phyloP scores from a whole-genome alignment of 1,140 invertebrate genomes.

The Liolophura sinensis region DNA sequence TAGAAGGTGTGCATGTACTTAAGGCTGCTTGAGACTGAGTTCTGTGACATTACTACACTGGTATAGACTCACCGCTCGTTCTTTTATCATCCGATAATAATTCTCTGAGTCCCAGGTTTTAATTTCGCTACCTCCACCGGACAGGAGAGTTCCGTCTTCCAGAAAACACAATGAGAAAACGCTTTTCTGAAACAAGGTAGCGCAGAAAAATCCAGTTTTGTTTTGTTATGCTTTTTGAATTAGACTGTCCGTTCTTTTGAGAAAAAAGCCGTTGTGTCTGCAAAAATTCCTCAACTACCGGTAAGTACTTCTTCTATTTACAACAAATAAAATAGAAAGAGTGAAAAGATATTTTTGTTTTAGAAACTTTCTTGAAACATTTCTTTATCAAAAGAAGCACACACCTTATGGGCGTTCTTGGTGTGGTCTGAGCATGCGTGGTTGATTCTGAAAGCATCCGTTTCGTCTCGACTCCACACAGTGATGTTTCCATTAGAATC shows the following conservation, averaged over 20 bases:
- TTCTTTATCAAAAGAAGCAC: too few relatives aligned
- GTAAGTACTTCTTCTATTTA: background rate
- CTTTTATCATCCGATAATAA: constrained; percentile 81
- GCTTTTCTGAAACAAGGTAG: constrained; percentile 64
- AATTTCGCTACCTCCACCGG: constrained; percentile 78
- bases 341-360: too few relatives aligned
- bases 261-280: background rate
- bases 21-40: too few relatives aligned
- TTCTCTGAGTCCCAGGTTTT: constrained; percentile 90
- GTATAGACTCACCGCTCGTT: constrained; percentile 78
- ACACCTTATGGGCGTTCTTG: constrained; percentile 51
- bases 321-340: too few relatives aligned
- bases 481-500: constrained; percentile 49
- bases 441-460: constrained; percentile 51
- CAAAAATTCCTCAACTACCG: background rate
- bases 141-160: constrained; percentile 84
- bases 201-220: background rate
- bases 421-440: constrained; percentile 21
- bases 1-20: too few relatives aligned
- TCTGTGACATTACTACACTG: background rate
- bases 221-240: background rate
- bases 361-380: too few relatives aligned
- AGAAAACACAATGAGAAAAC: constrained; percentile 85
- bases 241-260: background rate
- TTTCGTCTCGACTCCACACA: constrained; percentile 73